Conservation (phyloP, 2,888 invertebrate genomes). For the Desoria tigrina region DNA sequence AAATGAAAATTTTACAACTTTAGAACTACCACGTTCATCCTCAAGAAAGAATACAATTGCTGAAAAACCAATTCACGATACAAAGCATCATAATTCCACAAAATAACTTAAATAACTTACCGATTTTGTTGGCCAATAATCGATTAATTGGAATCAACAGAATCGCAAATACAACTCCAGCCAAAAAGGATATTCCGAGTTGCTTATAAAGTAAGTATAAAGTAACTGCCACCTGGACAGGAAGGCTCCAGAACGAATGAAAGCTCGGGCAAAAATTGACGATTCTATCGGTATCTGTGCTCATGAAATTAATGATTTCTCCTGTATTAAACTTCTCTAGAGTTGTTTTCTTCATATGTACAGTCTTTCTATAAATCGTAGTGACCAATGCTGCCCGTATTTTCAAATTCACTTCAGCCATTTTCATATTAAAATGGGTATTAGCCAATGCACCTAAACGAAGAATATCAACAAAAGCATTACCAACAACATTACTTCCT, state of each 20-base stretch:
- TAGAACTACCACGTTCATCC: no score
- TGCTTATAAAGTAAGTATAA: conserved; percentile 68
- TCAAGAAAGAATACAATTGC: not conserved
- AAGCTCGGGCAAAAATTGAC: conserved; percentile 95
- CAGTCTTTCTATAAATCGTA: conserved; percentile 73
- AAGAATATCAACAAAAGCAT: no score
- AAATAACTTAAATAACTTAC: conserved; percentile 55
- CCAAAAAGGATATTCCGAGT: conserved; percentile 87
- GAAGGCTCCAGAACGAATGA: conserved; percentile 86
- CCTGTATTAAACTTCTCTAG: conserved; percentile 66
- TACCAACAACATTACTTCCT: not conserved
- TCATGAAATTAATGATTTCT: conserved; percentile 94
- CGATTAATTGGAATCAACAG: conserved; percentile 91
- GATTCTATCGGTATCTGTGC: conserved; percentile 91
- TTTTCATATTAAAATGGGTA: conserved; percentile 85
- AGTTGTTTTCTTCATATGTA: conserved; percentile 59
- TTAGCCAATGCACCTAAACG: conserved; percentile 75
- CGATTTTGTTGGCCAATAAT: conserved; percentile 84
- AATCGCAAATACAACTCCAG: conserved; percentile 82
- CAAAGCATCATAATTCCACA: no score
- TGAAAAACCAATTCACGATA: not conserved
- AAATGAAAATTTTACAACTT: no score
- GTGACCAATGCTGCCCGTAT: conserved; percentile 83
- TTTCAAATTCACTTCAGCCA: conserved; percentile 80
- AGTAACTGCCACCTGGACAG: conserved; percentile 39